A percentile compares a stretch with the other conserved stretches of the same genome.
Evolutionary conservation across 2,113 vertebrate genomes (phyloP).

Genomic region (Cacatua alba): DNA sequence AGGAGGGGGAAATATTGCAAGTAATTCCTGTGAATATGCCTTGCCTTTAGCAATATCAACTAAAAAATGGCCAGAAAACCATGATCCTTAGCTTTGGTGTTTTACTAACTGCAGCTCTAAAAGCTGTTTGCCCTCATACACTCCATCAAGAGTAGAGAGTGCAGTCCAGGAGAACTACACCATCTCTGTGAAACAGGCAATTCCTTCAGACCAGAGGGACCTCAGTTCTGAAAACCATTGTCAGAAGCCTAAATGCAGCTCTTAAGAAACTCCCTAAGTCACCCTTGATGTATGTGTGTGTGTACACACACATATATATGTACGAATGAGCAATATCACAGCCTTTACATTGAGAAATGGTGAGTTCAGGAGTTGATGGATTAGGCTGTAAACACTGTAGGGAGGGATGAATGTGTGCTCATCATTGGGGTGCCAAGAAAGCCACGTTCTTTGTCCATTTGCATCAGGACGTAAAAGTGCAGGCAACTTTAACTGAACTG

Average conservation of each 20-base stretch:
- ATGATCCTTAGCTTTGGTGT: neutral
- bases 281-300: neutral
- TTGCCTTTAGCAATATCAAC: neutral
- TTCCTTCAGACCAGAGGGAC: neutral
- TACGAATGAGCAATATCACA: neutral
- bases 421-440: neutral
- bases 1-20: neutral
- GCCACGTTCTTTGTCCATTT: neutral
- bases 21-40: neutral
- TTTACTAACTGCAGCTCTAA: neutral
- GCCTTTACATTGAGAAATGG: neutral
- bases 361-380: neutral
- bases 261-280: neutral
- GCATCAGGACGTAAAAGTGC: neutral
- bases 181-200: neutral
- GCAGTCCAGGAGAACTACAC: neutral
- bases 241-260: neutral
- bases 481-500: neutral
- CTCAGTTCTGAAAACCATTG: neutral
- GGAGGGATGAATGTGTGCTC: neutral
- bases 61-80: neutral
- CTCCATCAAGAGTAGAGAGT: neutral
- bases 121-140: neutral
- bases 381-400: neutral
- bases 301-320: too few relatives aligned